Evolutionary conservation across 2,888 invertebrate genomes (phyloP), one percentile per base, ranked within the genome.

Genomic region (Cataglyphis altisquamis): DNA sequence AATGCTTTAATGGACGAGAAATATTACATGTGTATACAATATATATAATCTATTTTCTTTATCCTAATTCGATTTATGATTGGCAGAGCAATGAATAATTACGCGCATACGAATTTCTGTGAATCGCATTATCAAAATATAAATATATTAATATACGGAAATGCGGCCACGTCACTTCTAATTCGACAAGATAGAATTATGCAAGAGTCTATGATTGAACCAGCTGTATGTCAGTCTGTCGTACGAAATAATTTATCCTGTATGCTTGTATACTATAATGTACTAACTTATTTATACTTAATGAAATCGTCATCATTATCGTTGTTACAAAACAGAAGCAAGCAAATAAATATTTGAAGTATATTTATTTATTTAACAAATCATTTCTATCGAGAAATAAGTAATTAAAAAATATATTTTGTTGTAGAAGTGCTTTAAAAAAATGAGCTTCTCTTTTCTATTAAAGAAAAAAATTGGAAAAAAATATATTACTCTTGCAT

Each of bases 151-250:
- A 84, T 87, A 82, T 63, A 48, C 1, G 63, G 81, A 60, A 72
- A 67, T 32, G 66, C 82, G 36, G 18, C 15, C 32, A 25, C 39
- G 39, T 73, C 48, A 48, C 41, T 32, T 84, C 84, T 87, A 83
- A 86, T 87, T 86, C 82, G 90, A 81, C 78, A 70, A 60, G 29
- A 48, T 64, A 66, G 85, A 90, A 89, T 89, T 89, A 89, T 90
- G 66, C 55, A 90, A 85, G 63, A 67, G 25, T 64, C 73, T 75
- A 77, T 90, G 90, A 89, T 45, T 52, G 45, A 36, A 52, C 57
- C 87, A 85, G 82, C 84, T 90, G 88, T 77, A 78, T 45, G n/a
- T 68, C 52, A 75, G 67, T 57, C 36, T 81, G 67, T 32, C 41
- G 64, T 77, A 84, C 64, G 81, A 80, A 88, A 89, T 90, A 84